Base-by-base conservation (phyloP, 2,797 vertebrate genomes). In the Mycteria americana region DNA sequence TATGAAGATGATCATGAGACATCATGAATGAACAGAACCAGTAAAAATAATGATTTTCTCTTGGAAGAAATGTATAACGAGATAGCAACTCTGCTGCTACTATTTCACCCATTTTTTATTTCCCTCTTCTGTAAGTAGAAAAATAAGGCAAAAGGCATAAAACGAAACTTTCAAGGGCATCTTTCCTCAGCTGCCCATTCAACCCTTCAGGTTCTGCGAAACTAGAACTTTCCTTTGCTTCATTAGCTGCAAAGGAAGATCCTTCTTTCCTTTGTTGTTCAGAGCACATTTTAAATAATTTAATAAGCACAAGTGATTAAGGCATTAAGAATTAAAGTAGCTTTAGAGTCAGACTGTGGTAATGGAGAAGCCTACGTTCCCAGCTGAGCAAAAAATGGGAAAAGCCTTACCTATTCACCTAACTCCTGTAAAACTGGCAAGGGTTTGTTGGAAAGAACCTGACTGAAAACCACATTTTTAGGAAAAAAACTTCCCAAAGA, bases 241-340 rank as follows among this genome's bases (percentile, higher is more conserved):
- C 91, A 85, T 92, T 92, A 90, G 21, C 80, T 95, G 92, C 87
- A 89, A 90, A 94, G 86, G 93, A 94, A 92, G 70, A 96, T 39
- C 76, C 86, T 97, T 92, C 94, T 97, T 95, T 81, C 96, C 93
- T 97, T 97, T 97, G 97, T 97, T 98, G 86, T 93, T 97, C 94
- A 93, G 94, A 92, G 48, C 70, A 67, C 75, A 18, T 79, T 95
- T 96, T 98, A 89, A 98, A 98, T 98, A 97, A 98, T 98, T 98
- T 95, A 98, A 90, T 96, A 97, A 96, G 96, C 96, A 60, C 95
- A 91, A 97, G 97, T 98, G 98, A 98, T 98, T 97, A 98, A 97
- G 81, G 74, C 98, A 98, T 98, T 98, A 98, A 98, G 97, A 97
- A 98, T 98, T 98, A 97, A 98, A 97, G 69, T 91, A 64, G 46